phyloP scores from a whole-genome alignment of 1,140 invertebrate genomes.

The Hypsibius dujardini region DNA sequence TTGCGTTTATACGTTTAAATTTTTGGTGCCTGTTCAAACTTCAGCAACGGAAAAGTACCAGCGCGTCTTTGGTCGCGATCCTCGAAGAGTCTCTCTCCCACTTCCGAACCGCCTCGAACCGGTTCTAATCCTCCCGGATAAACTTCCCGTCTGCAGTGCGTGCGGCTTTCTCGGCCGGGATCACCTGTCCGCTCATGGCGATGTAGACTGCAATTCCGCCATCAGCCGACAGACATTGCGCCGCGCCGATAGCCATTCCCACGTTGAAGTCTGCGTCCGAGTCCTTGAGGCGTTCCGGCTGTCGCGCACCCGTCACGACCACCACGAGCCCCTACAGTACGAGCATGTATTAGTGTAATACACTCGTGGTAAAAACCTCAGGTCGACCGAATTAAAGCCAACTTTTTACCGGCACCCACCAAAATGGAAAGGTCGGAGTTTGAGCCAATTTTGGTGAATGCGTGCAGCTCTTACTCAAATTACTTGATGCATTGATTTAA shows the following conservation, averaged over 20 bases:
- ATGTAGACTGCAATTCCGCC: conserved; percentile 24
- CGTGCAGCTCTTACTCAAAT: too few species aligned
- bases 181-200: conserved; percentile 24
- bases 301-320: conserved; percentile 25
- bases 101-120: too few species aligned
- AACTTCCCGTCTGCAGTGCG: neutral
- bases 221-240: conserved; percentile 20
- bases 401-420: too few species aligned
- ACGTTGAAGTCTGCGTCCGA: conserved; percentile 28
- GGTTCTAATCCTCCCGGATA: neutral
- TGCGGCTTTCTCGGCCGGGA: neutral
- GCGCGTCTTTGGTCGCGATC: too few species aligned
- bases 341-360: neutral
- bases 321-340: conserved; percentile 20
- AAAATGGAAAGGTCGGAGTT: neutral
- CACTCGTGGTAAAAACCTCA: neutral
- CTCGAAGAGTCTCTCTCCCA: too few species aligned
- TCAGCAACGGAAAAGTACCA: too few species aligned
- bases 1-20: too few species aligned
- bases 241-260: conserved; percentile 26
- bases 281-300: conserved; percentile 26
- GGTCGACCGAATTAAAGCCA: too few species aligned
- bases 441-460: too few species aligned
- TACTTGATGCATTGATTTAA: too few species aligned
- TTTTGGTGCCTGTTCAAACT: too few species aligned